phyloP scores from a whole-genome alignment of 2,888 invertebrate genomes.

The Leptopilina syphax region DNA sequence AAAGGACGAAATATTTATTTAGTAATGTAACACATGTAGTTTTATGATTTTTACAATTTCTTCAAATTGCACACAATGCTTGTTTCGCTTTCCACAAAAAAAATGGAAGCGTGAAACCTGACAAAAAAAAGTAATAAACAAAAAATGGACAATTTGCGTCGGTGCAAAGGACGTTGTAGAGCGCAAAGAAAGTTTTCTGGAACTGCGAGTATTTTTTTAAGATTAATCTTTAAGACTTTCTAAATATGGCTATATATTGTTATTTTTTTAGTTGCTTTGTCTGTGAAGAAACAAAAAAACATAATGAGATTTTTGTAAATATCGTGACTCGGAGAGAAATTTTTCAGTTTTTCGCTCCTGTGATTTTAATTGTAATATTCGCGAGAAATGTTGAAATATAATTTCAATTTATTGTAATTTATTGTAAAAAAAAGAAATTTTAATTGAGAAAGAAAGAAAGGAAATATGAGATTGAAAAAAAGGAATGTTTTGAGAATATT shows the following conservation, averaged over 20 bases:
- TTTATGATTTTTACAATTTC: slow-evolving; percentile 39
- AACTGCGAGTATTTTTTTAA: slow-evolving; percentile 41
- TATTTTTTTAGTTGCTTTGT: slow-evolving; percentile 48
- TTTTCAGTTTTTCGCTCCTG: slow-evolving; percentile 23
- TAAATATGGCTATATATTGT: slow-evolving; percentile 46
- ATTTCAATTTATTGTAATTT: slow-evolving; percentile 35
- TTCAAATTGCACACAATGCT: slow-evolving; percentile 29
- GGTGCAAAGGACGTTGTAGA: slow-evolving; percentile 18
- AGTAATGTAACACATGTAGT: slow-evolving; percentile 36
- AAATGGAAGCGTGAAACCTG: not conserved
- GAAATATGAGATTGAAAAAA: not conserved
- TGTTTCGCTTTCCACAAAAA: slow-evolving; percentile 8
- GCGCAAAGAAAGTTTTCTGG: slow-evolving; percentile 35
- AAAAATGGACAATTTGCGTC: not conserved
- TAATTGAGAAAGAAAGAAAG: not conserved
- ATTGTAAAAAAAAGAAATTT: slow-evolving; percentile 2
- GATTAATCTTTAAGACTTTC: slow-evolving; percentile 34
- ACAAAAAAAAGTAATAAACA: slow-evolving; percentile 10
- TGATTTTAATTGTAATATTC: slow-evolving; percentile 27
- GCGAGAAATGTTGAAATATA: slow-evolving; percentile 23
- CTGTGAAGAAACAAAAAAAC: slow-evolving; percentile 46
- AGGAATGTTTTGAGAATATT: not conserved
- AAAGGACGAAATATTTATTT: slow-evolving; percentile 38
- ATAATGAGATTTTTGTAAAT: slow-evolving; percentile 42
- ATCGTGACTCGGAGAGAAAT: slow-evolving; percentile 18